phyloP scores from a whole-genome alignment of 1,140 invertebrate species.

The Caerostris darwini region DNA sequence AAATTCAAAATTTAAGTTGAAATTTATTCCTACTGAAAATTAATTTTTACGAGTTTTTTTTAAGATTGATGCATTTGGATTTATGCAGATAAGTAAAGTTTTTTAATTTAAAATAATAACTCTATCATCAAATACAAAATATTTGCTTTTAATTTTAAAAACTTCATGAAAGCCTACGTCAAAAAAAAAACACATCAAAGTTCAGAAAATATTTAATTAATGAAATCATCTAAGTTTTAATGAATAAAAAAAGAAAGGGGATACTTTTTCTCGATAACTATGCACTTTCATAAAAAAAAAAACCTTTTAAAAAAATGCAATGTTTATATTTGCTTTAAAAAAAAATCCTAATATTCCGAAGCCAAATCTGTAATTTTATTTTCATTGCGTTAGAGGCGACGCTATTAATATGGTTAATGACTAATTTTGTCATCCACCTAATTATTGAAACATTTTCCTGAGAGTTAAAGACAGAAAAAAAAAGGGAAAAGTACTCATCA shows the following conservation, averaged over 20 bases:
- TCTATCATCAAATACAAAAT: too few relatives aligned
- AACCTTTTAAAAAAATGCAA: background rate
- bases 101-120: too few relatives aligned
- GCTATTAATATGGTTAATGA: slow-evolving; percentile 33
- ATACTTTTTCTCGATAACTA: background rate
- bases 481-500: background rate
- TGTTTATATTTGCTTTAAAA: background rate
- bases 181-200: background rate
- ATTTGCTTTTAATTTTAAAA: too few relatives aligned
- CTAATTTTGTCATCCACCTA: slow-evolving; percentile 31
- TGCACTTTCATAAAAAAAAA: background rate
- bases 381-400: background rate
- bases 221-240: background rate
- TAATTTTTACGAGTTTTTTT: too few relatives aligned
- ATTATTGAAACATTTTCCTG: slow-evolving; percentile 27
- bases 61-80: too few relatives aligned
- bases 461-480: background rate
- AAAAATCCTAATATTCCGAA: background rate
- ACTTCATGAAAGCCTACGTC: too few relatives aligned
- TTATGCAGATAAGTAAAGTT: accelerated
- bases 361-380: slow-evolving; percentile 7
- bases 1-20: too few relatives aligned
- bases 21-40: too few relatives aligned
- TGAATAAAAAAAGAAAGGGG: background rate
- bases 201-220: slow-evolving; percentile 5